Evolutionary conservation across 2,113 vertebrate genomes (phyloP), one percentile per base, ranked within the genome.

Genomic region (Catagonus wagneri): DNA sequence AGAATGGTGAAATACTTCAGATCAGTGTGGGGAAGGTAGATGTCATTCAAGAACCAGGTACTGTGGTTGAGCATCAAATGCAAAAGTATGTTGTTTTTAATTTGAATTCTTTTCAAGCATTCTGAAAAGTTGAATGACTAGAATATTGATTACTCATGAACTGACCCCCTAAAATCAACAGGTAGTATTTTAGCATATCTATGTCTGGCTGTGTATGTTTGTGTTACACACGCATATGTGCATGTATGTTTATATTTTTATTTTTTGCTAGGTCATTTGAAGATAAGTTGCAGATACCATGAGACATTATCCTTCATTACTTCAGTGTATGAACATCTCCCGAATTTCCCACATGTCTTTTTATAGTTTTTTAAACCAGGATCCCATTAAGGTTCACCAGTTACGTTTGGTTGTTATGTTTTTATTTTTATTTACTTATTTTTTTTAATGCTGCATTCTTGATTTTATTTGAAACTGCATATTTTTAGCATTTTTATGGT

Each of bases 41-140:
- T 93, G 98, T 99, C 95, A 99, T 99, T 97, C 98, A 99, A 95
- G 99, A 99, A 25, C 99, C 99, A 99, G 99, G 99, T 99, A 98
- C 1, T 14, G 15, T 95, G 11, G 94, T 69, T 56, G 12, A 27
- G 7, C 7, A n/a, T 78, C 76, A 78, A 79, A 80, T 87, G 16
- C 1, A 68, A 83, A 93, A 54, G 22, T 52, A 68, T 72, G 27
- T 89, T 87, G 63, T 27, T 75, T 92, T 83, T 74, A 56, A 89
- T 44, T 81, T 71, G 13, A 81, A 50, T 16, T 54, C 83, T 8
- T 93, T 95, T 88, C 52, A 83, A 71, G 9, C 5, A 2, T 61
- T 22, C 7, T 60, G 36, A 91, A 92, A 50, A 86, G 13, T 78
- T 86, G 32, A 66, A 83, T 79, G 44, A 66, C 56, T 50, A 44